Evolutionary conservation across 2,797 vertebrate genomes (phyloP), one percentile per base, ranked within the genome.

Genomic region (Sebastes itinus): DNA sequence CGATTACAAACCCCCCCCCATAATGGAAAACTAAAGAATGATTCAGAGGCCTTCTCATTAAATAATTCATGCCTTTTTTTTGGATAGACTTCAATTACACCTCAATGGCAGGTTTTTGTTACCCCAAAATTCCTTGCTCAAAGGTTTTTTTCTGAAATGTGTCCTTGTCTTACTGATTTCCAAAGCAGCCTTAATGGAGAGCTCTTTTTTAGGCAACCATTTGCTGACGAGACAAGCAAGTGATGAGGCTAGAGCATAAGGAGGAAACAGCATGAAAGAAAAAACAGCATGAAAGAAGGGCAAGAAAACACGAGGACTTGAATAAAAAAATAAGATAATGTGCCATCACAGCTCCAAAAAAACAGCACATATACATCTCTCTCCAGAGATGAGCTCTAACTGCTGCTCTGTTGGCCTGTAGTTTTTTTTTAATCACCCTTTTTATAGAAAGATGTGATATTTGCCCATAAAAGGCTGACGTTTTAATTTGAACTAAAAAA

Each of bases 191-290:
- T 77, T 28, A 33, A 27, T 6, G 16, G 28, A 76, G 64, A 88
- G 86, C 91, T 81, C 75, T 80, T 87, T 87, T 84, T 38, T 38
- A 85, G 80, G 65, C 75, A 88, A 76, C 67, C 75, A 68, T 54
- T 63, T 75, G 54, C 69, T 60, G 71, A 73, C 60, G 67, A 78
- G 77, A 78, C 72, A 61, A 73, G 55, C 67, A 73, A 75, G 76
- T 84, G 70, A 68, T 42, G 4, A 62, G 65, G 49, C 72, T 33
- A 69, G 14, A 73, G 42, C 54, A 58, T 63, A 38, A 32, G 23
- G 7, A 16, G 38, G 9, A 38, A 70, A 66, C 7, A 2, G 11
- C 14, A 67, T 14, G 28, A 66, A 83, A 58, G 25, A 30, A 66
- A 42, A 38, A 70, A 66, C 7, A 2, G 11, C 14, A 67, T 14